Conservation (phyloP, 2,888 invertebrate genomes). For the Ctena decussata region DNA sequence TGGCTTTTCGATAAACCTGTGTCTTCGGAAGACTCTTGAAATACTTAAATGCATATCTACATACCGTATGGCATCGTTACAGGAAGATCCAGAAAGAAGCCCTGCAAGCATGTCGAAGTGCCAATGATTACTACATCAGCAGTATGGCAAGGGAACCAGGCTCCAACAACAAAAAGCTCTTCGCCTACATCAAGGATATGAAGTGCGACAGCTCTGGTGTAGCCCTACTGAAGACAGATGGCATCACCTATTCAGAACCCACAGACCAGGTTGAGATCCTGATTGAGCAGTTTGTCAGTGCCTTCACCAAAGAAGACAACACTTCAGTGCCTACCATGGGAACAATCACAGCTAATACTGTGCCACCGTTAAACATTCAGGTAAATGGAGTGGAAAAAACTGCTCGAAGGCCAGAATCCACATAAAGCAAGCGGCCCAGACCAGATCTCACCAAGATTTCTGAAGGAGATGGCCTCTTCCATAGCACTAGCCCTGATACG, state of each 20-base stretch:
- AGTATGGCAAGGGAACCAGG: background rate
- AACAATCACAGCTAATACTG: background rate
- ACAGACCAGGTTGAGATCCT: too few relatives aligned
- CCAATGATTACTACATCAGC: too few relatives aligned
- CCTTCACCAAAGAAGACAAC: slow-evolving; percentile 4
- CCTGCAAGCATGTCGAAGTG: slow-evolving; percentile 10
- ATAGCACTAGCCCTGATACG: background rate
- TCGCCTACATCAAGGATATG: too few relatives aligned
- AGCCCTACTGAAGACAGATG: too few relatives aligned
- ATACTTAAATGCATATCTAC: too few relatives aligned
- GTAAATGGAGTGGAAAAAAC: background rate
- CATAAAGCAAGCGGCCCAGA: background rate
- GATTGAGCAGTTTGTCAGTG: background rate
- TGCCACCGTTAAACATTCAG: background rate
- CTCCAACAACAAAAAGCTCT: background rate
- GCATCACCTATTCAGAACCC: too few relatives aligned
- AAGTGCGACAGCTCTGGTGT: too few relatives aligned
- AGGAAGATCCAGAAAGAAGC: slow-evolving; percentile 2
- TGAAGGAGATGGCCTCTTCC: background rate
- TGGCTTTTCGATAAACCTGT: too few relatives aligned
- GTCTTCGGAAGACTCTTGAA: too few relatives aligned
- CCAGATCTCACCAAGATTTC: too few relatives aligned
- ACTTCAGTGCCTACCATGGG: background rate
- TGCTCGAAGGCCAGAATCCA: background rate
- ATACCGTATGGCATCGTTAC: background rate